Base-by-base conservation (phyloP, 2,797 vertebrate species). In the Labeo calbasu region DNA sequence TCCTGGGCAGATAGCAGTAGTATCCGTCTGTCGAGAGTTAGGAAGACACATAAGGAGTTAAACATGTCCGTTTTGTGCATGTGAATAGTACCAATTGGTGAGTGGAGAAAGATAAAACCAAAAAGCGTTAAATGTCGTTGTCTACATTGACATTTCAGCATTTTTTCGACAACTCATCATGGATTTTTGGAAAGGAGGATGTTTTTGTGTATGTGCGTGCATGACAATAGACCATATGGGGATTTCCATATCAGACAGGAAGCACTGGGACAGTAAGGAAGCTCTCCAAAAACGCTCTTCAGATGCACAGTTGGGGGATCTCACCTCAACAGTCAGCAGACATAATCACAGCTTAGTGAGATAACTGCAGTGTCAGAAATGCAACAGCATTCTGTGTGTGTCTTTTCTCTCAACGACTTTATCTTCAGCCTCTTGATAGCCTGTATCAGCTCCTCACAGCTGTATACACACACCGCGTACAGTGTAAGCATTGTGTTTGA, bases 381-480 rank as follows among this genome's bases (percentile, higher is more conserved):
- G 36, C 81, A 15, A 25, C 43, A 0, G 43, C 23, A 55, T 76
- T 69, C n/a, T n/a, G 1, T 36, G 15, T 75, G 36, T 55, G 84
- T 83, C 65, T 89, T 72, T 84, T 76, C 65, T 84, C 82, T 82
- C 77, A 87, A 87, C 86, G 80, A 92, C 86, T 92, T 77, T 89
- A 83, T 82, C 90, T 88, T 21, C 72, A 87, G 89, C 84, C 89
- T 88, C 76, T 79, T 88, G 92, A 91, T 91, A 90, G 88, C 85
- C 82, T 14, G 51, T 94, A 93, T 93, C 92, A 91, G 88, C 86
- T 61, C 85, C 87, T 89, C 85, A 86, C 91, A 92, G 88, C 86
- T 85, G 84, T 87, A 88, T 92, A 85, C 91, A 89, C 85, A 82
- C 79, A 87, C 88, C 87, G 86, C 88, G 89, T 85, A 92, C 91